Conservation (phyloP, 2,113 vertebrate genomes). For the Hirundichthys speculiger region DNA sequence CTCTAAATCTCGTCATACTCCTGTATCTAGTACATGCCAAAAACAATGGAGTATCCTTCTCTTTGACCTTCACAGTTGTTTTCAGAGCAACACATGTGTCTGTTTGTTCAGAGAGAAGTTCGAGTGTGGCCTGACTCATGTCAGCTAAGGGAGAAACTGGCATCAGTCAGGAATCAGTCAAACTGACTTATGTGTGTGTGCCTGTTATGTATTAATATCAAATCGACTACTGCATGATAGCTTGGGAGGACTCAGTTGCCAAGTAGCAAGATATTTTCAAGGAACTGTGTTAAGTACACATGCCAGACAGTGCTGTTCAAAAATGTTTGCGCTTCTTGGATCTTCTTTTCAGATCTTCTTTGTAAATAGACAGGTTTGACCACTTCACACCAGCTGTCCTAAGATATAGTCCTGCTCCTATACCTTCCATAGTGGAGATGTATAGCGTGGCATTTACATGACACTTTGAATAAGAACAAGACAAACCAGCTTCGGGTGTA, state of each 20-base stretch:
- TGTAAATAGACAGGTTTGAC: too few species aligned
- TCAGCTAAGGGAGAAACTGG: background rate
- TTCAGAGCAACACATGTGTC: background rate
- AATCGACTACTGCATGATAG: background rate
- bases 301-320: background rate
- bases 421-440: too few species aligned
- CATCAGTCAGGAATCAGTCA: background rate
- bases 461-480: background rate
- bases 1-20: constrained; percentile 3
- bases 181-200: too few species aligned
- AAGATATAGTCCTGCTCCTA: too few species aligned
- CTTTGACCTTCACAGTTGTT: background rate
- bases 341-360: background rate
- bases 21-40: constrained; percentile 18
- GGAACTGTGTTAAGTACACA: background rate
- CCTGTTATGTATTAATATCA: background rate
- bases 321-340: too few species aligned
- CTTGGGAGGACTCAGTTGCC: background rate
- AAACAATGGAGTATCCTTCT: background rate
- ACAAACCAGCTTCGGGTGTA: background rate
- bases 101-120: background rate
- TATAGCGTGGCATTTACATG: background rate
- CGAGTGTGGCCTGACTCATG: background rate
- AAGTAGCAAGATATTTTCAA: background rate
- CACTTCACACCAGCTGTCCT: too few species aligned